A percentile compares a stretch with the other conserved stretches of the same genome.
These are phyloP conservation scores for Parnassius mnemosyne DNA, from an alignment of 2,888 invertebrate genomes.

Conservation along the genomic window DNA sequence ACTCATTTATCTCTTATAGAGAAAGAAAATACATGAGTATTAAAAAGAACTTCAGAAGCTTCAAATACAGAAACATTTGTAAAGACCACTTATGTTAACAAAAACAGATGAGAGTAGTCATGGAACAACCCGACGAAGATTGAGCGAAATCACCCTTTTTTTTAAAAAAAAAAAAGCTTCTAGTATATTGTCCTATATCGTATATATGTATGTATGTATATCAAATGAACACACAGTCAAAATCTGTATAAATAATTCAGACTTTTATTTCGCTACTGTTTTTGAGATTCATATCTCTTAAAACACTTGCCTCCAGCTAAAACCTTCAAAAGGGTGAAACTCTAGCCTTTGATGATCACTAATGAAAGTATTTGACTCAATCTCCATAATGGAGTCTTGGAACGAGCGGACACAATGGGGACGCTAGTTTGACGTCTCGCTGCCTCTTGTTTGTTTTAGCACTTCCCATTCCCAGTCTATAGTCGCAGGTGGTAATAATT, in stretches of 20 bases:
- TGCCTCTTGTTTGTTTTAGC: conserved; percentile 39
- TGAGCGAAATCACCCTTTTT: too few species aligned
- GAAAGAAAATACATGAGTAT: too few species aligned
- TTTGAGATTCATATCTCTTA: conserved; percentile 18
- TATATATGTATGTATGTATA: too few species aligned
- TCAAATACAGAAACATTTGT: too few species aligned
- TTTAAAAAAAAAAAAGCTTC: too few species aligned
- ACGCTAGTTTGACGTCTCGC: conserved; percentile 23
- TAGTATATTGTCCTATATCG: too few species aligned
- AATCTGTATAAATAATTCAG: neutral
- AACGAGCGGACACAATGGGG: conserved; percentile 1
- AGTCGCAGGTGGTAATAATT: conserved; percentile 41
- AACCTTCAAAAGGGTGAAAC: conserved; percentile 17
- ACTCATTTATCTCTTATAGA: too few species aligned
- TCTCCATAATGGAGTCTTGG: conserved; percentile 21
- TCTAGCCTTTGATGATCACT: conserved; percentile 19
- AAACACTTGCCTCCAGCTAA: conserved; percentile 10
- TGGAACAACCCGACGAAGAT: too few species aligned
- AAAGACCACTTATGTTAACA: too few species aligned
- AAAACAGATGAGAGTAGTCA: too few species aligned
- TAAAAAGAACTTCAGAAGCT: too few species aligned
- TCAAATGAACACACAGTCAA: neutral
- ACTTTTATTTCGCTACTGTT: neutral
- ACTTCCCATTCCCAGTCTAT: conserved; percentile 37
- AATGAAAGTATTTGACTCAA: conserved; percentile 26